Evolutionary conservation across 2,888 invertebrate species (phyloP), one percentile per base, ranked within the genome.

Genomic region (Ceraclea dissimilis): DNA sequence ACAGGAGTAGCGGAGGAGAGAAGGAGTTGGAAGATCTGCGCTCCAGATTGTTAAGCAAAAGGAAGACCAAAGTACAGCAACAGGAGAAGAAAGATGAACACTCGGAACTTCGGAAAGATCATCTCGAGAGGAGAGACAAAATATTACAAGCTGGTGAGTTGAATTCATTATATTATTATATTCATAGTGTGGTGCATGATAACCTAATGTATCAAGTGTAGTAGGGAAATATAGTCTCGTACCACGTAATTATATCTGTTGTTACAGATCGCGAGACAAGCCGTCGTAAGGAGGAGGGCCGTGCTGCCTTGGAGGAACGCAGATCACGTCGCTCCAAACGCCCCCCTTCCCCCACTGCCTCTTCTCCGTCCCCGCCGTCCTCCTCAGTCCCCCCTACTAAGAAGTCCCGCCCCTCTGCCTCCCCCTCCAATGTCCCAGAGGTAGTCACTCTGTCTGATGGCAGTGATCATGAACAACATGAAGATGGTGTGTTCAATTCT

Each of bases 1-100:
- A 49, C 2, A 33, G 21, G 44, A 54, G 64, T 56, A 61, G 67
- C 61, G 66, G 78, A 78, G 81, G 81, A 49, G 79, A 79, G 62
- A 79, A 81, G 63, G 82, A 86, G 56, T 74, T 89, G 58, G 87
- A 89, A 67, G 90, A 90, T 71, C 75, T 90, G 66, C 78, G 90
- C 63, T 86, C 85, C 64, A 80, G 89, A 66, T 73, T 86, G 62
- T 68, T 87, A 19, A 86, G 83, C 67, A 86, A 86, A 70, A 75
- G 83, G 64, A 84, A 80, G 70, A 82, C 79, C 66, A 87, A 85
- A 65, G 85, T 84, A 57, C 77, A 79, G 55, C 62, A 67, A 34
- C 71, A 50, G n/a, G 51, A 52, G 26, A 47, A 18, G n/a, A 47
- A 26, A 16, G 26, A 46, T 20, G 47, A 48, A 10, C 26, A 21